These are phyloP conservation scores for Hyposoter didymator DNA, from an alignment of 2,888 invertebrate genomes.

Conservation along the genomic window DNA sequence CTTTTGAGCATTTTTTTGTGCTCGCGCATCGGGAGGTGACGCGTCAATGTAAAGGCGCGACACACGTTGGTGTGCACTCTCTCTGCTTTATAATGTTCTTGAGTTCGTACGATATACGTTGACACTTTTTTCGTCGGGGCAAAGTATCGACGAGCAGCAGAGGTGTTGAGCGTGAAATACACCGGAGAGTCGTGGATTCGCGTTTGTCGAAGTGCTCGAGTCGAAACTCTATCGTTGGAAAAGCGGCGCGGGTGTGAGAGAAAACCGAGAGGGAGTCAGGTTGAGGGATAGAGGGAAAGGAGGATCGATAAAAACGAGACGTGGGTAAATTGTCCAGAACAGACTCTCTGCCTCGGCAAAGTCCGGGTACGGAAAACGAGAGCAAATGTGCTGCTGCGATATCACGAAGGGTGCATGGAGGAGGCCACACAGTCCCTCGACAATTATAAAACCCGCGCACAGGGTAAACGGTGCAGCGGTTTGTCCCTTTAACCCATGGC, in stretches of 20 bases:
- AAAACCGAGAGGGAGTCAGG: constrained; percentile 5
- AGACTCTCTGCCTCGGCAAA: constrained; percentile 37
- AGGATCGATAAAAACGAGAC: constrained; percentile 64
- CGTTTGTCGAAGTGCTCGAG: constrained; percentile 49
- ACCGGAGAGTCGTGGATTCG: constrained; percentile 29
- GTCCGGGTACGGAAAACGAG: constrained; percentile 14
- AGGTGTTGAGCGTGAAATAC: constrained; percentile 51
- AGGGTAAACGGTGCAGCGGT: constrained; percentile 22
- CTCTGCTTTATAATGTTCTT: constrained; percentile 5
- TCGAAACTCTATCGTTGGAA: constrained; percentile 41
- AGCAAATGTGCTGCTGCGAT: constrained; percentile 34
- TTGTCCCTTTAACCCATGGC: constrained; percentile 35
- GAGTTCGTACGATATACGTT: constrained; percentile 9
- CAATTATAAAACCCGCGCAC: constrained; percentile 50
- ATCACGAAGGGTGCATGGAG: constrained; percentile 21
- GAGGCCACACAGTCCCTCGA: constrained; percentile 38
- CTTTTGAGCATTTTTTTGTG: not conserved
- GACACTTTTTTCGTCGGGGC: constrained; percentile 35
- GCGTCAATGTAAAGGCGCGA: not conserved
- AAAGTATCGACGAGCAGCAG: constrained; percentile 25
- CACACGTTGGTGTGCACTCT: not conserved
- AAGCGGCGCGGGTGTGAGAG: constrained; percentile 8
- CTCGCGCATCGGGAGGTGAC: constrained; percentile 1
- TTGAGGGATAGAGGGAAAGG: constrained; percentile 27
- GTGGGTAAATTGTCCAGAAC: constrained; percentile 55